These are phyloP conservation scores for Microcebus ravelobensis DNA, from an alignment of 2,113 vertebrate genomes.

Conservation along the genomic window DNA sequence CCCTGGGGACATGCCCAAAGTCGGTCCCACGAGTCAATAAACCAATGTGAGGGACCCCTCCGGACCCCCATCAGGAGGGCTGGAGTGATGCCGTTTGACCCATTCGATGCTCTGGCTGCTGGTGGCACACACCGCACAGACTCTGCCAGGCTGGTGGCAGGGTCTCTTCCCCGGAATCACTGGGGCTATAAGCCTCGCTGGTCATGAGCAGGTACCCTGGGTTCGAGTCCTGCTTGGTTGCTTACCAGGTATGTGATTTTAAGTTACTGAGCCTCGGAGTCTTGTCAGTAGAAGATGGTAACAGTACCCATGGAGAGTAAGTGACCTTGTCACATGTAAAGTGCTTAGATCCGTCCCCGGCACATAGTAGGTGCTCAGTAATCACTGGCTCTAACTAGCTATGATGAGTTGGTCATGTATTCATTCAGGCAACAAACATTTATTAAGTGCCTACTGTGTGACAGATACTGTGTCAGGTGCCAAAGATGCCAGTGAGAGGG, in stretches of 20 bases:
- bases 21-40: background rate
- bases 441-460: background rate
- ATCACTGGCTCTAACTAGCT: background rate
- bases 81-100: fast-evolving
- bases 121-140: fast-evolving
- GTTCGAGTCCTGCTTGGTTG: background rate
- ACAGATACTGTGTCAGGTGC: background rate
- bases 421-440: background rate
- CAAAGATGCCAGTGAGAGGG: background rate
- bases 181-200: background rate
- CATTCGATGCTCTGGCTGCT: background rate
- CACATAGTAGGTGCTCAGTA: background rate
- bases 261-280: background rate
- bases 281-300: background rate
- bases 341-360: background rate
- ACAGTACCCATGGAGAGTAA: background rate
- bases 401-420: background rate
- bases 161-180: background rate
- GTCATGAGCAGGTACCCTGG: background rate
- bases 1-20: background rate
- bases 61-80: background rate
- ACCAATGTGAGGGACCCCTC: background rate
- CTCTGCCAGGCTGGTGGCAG: fast-evolving
- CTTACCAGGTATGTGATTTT: background rate
- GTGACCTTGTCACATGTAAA: background rate